Percentiles rank a stretch among this genome's conserved stretches.
phyloP scores from a whole-genome alignment of 2,888 invertebrate genomes.

The Apocheima hispidaria region DNA sequence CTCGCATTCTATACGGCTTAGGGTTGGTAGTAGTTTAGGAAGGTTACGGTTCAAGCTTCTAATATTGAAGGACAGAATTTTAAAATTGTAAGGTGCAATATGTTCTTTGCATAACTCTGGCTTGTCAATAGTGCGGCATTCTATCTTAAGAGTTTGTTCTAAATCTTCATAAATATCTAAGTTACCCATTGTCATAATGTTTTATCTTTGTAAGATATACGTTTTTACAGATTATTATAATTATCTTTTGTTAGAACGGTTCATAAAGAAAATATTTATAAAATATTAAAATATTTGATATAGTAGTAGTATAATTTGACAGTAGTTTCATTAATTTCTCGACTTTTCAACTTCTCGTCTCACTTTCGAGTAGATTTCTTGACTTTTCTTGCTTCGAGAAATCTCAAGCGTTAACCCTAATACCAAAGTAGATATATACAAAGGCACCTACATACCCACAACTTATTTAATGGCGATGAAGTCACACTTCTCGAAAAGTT shows the following conservation, averaged over 20 bases:
- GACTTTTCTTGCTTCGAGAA: no score
- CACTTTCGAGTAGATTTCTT: no score
- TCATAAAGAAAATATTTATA: no score
- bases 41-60: not conserved
- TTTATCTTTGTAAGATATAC: not conserved
- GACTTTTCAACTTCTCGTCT: no score
- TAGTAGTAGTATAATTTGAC: no score
- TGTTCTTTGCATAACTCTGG: not conserved
- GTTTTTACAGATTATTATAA: not conserved
- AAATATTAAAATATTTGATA: no score
- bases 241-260: no score
- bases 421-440: no score
- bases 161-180: not conserved
- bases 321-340: no score
- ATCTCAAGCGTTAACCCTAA: no score
- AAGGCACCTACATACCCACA: not conserved
- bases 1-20: not conserved
- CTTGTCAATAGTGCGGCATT: not conserved
- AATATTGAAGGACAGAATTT: not conserved
- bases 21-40: not conserved
- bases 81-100: no score
- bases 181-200: not conserved
- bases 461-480: conserved; percentile 36
- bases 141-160: not conserved
- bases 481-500: conserved; percentile 37